A percentile compares a stretch with the other conserved stretches of the same genome.
Evolutionary conservation across 2,113 vertebrate genomes (phyloP).

Genomic region (Amblyopsis rosae): DNA sequence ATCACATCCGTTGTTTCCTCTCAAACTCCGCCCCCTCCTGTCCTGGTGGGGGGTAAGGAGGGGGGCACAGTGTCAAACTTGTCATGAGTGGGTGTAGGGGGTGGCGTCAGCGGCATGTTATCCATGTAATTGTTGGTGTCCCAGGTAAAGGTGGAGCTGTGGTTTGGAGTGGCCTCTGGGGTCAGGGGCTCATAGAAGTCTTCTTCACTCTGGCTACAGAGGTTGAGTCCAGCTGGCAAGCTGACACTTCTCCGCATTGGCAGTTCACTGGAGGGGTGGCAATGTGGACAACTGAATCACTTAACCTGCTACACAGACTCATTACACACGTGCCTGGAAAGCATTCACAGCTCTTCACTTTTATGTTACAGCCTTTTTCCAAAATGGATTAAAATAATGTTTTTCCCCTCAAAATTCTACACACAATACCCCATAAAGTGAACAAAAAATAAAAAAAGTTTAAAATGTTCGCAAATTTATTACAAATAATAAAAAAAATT

Average conservation of each 20-base stretch:
- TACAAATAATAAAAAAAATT: too few relatives aligned
- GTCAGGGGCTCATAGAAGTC: neutral
- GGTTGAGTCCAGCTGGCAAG: conserved; percentile 35
- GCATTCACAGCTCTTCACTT: too few relatives aligned
- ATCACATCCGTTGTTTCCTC: conserved; percentile 11
- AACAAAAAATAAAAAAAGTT: too few relatives aligned
- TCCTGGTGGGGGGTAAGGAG: neutral
- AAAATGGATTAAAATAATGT: too few relatives aligned
- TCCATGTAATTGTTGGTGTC: neutral
- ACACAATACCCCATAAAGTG: too few relatives aligned
- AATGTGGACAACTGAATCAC: too few relatives aligned
- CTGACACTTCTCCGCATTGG: conserved; percentile 28
- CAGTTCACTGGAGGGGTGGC: conserved; percentile 26
- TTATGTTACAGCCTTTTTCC: too few relatives aligned
- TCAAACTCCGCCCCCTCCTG: conserved; percentile 20
- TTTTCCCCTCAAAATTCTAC: too few relatives aligned
- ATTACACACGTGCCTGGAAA: neutral
- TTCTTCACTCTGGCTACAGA: neutral
- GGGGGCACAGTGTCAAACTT: neutral
- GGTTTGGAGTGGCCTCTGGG: conserved; percentile 14
- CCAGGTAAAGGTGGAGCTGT: conserved; percentile 7
- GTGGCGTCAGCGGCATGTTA: conserved; percentile 31
- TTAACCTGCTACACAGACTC: too few relatives aligned
- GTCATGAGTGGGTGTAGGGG: conserved; percentile 24
- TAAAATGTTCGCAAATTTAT: too few relatives aligned